Base-by-base conservation (phyloP, 2,888 invertebrate species). In the Aelia acuminata region DNA sequence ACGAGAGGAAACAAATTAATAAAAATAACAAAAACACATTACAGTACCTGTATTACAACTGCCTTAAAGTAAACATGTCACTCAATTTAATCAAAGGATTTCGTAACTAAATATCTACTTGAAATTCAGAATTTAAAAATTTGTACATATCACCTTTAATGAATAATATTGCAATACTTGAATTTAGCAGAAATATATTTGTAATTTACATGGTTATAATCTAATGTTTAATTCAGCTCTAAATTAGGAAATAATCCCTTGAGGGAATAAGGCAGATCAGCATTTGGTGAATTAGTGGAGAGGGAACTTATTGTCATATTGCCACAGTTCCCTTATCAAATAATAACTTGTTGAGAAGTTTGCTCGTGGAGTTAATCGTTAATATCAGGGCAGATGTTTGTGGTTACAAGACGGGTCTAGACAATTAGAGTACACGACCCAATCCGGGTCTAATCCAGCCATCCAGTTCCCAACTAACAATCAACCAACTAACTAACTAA, bases 401-500 rank as follows among this genome's bases (percentile, higher is more conserved):
- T 35, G 63, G 63, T 31, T 31, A 15, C 63, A 70, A 18, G 63
- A 18, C 15, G 18, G 10, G 35, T 20, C 63, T 70, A 35, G 31
- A 35, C 63, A 70, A 70, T 70, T 70, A 70, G 63, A 70, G 63
- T 35, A 70, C 63, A 70, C 7, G 63, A 7, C 35, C 31, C 63
- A 70, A 70, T 70, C 63, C 63, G 15, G 26, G 18, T 10, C 63
- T 70, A 70, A 70, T 70, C 63, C 63, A 3, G 35, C 31, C 18
- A 70, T 70, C 63, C 18, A 35, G 63, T 35, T 57, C 63, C 57
- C 63, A 35, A 70, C 63, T 70, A 70, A 70, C 63, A 70, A 70
- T 70, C 63, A 63, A 3, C 63, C 63, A 70, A 70, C 63, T 70
- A 70, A 57, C 57, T 57, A 57, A 70, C 63, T 70, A 70, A 70